These are phyloP conservation scores for Diplazon laetatorius DNA, from an alignment of 2,888 invertebrate genomes.

Conservation along the genomic window DNA sequence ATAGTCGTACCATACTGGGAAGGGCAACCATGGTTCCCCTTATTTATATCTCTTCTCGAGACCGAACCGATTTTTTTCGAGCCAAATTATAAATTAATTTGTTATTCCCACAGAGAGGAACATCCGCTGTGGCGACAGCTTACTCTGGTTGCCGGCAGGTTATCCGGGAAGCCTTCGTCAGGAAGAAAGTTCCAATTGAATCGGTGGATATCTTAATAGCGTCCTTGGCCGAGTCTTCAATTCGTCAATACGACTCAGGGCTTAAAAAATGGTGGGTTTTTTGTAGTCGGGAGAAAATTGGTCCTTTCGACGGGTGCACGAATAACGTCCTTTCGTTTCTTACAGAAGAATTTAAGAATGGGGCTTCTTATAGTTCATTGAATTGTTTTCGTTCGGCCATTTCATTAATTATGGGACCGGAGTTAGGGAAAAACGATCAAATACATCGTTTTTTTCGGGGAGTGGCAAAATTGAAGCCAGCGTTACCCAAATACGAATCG, in stretches of 20 bases:
- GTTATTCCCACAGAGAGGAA: slow-evolving; percentile 56
- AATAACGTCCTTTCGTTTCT: slow-evolving; percentile 15
- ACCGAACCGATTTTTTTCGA: too few relatives aligned
- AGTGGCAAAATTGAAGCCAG: not conserved
- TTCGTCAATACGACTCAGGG: slow-evolving; percentile 10
- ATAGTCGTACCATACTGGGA: slow-evolving; percentile 71
- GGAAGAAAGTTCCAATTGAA: slow-evolving; percentile 18
- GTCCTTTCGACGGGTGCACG: not conserved
- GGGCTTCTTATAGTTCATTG: slow-evolving; percentile 3
- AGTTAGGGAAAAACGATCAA: slow-evolving; percentile 7
- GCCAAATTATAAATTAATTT: too few relatives aligned
- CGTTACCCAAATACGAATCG: slow-evolving; percentile 55
- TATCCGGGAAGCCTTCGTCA: slow-evolving; percentile 36
- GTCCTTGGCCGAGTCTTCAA: too few relatives aligned
- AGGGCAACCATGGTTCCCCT: slow-evolving; percentile 70
- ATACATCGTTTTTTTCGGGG: slow-evolving; percentile 10
- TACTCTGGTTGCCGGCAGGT: slow-evolving; percentile 63
- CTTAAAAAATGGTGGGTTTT: slow-evolving; percentile 21
- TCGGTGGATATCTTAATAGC: slow-evolving; percentile 23
- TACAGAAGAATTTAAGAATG: not conserved
- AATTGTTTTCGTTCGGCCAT: slow-evolving; percentile 7
- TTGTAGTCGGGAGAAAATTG: not conserved
- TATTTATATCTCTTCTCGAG: slow-evolving; percentile 54
- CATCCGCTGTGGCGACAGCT: slow-evolving; percentile 63
- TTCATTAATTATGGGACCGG: not conserved